phyloP scores from a whole-genome alignment of 2,888 invertebrate genomes.

The Tetragonisca angustula region DNA sequence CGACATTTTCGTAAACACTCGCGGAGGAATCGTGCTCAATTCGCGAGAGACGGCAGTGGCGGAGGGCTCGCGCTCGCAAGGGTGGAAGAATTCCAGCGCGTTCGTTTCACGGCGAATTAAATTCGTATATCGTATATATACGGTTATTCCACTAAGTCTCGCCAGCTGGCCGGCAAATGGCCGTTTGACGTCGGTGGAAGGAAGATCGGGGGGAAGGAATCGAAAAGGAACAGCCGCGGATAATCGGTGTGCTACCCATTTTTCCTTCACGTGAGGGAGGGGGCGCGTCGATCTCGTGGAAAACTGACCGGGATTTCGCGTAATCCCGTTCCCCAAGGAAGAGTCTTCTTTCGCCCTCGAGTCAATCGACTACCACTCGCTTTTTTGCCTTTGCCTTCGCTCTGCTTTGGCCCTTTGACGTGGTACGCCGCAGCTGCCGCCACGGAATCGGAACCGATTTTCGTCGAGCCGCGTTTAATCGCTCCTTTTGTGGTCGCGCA shows the following conservation, averaged over 20 bases:
- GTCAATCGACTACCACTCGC: slow-evolving; percentile 28
- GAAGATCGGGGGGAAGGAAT: slow-evolving; percentile 21
- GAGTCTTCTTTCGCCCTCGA: not conserved
- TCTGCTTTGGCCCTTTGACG: not conserved
- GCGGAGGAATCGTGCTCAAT: not conserved
- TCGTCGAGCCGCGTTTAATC: not conserved
- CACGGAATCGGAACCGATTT: not conserved
- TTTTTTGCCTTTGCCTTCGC: not conserved
- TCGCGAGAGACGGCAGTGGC: not conserved
- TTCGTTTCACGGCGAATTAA: slow-evolving; percentile 84
- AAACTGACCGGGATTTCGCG: slow-evolving; percentile 82
- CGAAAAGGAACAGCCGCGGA: slow-evolving; percentile 57
- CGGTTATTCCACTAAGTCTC: slow-evolving; percentile 58
- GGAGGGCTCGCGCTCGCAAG: not conserved
- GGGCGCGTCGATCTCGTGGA: slow-evolving; percentile 72
- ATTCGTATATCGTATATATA: slow-evolving; percentile 76
- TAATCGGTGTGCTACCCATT: slow-evolving; percentile 31
- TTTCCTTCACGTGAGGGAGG: slow-evolving; percentile 46
- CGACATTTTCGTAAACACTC: not conserved
- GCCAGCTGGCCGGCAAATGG: slow-evolving; percentile 68
- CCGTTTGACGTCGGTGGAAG: slow-evolving; percentile 11
- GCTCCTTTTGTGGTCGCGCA: too few relatives aligned
- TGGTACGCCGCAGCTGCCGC: slow-evolving; percentile 40
- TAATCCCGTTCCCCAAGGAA: slow-evolving; percentile 75
- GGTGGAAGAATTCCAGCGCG: not conserved